Percentiles rank a stretch among this genome's conserved stretches.
Conservation (phyloP, 2,797 vertebrate genomes). For the Thaleichthys pacificus region DNA sequence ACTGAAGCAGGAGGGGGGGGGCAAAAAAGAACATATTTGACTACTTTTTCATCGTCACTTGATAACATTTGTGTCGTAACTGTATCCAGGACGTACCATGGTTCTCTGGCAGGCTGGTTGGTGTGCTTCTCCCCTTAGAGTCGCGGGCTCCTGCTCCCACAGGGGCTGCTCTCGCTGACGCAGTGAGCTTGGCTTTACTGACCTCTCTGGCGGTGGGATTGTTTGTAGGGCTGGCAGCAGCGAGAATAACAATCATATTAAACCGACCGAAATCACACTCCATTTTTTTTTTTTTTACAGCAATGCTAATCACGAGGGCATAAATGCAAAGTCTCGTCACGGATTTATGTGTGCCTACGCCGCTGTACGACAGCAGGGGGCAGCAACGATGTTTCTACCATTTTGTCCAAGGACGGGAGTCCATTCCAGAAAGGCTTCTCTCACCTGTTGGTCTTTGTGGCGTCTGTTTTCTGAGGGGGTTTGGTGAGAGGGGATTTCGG, state of each 20-base stretch:
- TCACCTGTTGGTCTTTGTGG: conserved; percentile 74
- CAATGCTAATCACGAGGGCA: neutral
- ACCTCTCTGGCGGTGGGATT: conserved; percentile 73
- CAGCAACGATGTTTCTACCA: conserved; percentile 36
- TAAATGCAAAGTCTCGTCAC: neutral
- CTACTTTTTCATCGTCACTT: neutral
- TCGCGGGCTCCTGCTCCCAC: conserved; percentile 67
- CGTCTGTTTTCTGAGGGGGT: conserved; percentile 64
- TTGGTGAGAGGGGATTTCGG: conserved; percentile 68
- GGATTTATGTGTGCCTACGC: neutral
- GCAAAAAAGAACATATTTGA: neutral
- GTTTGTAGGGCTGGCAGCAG: conserved; percentile 73
- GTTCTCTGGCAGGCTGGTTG: conserved; percentile 68
- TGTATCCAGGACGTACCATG: conserved; percentile 75
- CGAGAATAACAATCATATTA: conserved; percentile 30
- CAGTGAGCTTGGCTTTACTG: conserved; percentile 69
- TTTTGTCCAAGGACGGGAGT: conserved; percentile 32
- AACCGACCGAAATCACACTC: conserved; percentile 15
- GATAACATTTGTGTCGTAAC: neutral
- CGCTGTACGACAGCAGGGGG: conserved; percentile 34
- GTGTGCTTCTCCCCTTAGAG: conserved; percentile 73
- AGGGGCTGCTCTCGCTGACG: conserved; percentile 73
- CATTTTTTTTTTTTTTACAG: neutral
- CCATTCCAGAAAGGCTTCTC: neutral
- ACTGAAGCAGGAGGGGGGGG: conserved; percentile 68